These are phyloP conservation scores for Amiota minor DNA, from an alignment of 2,888 invertebrate species.

Conservation along the genomic window DNA sequence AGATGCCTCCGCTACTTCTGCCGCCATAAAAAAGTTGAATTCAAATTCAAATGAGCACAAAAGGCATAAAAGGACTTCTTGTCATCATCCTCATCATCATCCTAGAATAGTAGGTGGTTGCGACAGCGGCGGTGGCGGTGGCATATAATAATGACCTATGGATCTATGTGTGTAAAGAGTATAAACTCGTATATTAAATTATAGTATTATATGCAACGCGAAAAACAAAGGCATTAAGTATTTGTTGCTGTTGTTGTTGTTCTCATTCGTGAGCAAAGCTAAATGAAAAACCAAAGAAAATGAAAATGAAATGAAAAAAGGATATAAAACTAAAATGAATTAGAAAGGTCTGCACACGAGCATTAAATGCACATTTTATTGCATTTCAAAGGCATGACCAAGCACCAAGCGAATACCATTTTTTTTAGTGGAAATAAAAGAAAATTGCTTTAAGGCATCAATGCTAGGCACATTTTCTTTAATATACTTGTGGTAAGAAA, in stretches of 20 bases:
- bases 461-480: no score
- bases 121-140: background rate
- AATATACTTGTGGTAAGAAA: no score
- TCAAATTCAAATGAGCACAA: slow-evolving; percentile 43
- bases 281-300: slow-evolving; percentile 49
- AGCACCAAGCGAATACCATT: no score
- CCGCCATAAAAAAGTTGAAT: background rate
- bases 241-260: background rate
- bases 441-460: no score
- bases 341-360: slow-evolving; percentile 21
- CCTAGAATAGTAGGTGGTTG: background rate
- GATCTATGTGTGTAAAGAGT: slow-evolving; percentile 38
- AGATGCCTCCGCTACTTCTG: background rate
- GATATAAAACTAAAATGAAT: background rate
- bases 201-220: slow-evolving; percentile 27
- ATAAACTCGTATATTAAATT: slow-evolving; percentile 34
- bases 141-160: slow-evolving; percentile 34
- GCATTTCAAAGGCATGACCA: slow-evolving; percentile 9
- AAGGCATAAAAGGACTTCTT: slow-evolving; percentile 1
- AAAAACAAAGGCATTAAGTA: slow-evolving; percentile 10
- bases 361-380: slow-evolving; percentile 26
- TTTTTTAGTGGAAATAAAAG: no score
- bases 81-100: no score
- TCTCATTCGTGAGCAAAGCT: slow-evolving; percentile 50
- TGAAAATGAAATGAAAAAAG: slow-evolving; percentile 37